Evolutionary conservation across 2,888 invertebrate genomes (phyloP), one percentile per base, ranked within the genome.

Genomic region (Axea sp.): DNA sequence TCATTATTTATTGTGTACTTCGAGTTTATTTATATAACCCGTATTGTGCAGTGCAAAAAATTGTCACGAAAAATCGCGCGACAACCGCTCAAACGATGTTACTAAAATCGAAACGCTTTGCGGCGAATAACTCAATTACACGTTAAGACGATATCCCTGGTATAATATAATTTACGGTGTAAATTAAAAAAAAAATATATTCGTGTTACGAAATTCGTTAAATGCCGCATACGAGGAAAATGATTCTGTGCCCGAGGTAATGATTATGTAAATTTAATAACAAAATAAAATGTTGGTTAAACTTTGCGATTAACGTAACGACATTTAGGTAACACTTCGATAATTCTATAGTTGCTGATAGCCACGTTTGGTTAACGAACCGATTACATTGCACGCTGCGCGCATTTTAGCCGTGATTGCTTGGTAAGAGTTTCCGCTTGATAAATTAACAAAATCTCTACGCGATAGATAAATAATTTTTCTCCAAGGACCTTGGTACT

Each of bases 231-330:
- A 9, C 11, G 12, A n/a, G 45, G 35, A 37, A 45, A 53, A 37
- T 15, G 22, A 7, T 2, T 53, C 1, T 12, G 2, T 15, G 31
- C 45, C n/a, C n/a, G 9, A 1, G 19, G 39, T 12, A 17, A 24
- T 11, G 62, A 62, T 71, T 71, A 71, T 71, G 71, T 41, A 71
- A 71, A 71, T 71, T 47, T 39, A 47, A 53, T 55, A 62, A 64
- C 14, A 57, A 71, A 41, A 19, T n/a, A n/a, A 64, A 53, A 69
- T 39, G 14, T 31, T 15, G 15, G 39, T 49, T 47, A 31, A 57
- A 67, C 8, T 49, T 41, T 1, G 24, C 28, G 24, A 51, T 35
- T 26, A 28, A 6, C 24, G 31, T 28, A 45, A 37, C 51, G 15
- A 17, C 31, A 39, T 60, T 53, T 45, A 69, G 60, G 69, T 45